Conservation (phyloP, 2,888 invertebrate genomes). For the Glyphotaelius pellucidus region DNA sequence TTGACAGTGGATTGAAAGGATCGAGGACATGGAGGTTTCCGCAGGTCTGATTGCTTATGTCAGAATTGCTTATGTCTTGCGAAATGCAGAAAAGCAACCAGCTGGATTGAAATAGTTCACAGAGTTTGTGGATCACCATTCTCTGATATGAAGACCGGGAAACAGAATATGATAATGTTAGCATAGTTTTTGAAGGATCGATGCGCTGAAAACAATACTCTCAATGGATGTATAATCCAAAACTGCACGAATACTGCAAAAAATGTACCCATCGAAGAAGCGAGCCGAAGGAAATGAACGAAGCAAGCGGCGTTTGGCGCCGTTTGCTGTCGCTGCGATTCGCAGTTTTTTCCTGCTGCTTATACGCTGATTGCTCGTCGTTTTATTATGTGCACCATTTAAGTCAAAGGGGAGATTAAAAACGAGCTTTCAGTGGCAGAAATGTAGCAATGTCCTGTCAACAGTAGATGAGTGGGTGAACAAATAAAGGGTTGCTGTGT, state of each 20-base stretch:
- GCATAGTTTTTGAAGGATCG: too few relatives aligned
- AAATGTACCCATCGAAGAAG: not conserved
- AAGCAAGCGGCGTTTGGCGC: too few relatives aligned
- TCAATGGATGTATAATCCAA: not conserved
- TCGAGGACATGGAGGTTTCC: not conserved
- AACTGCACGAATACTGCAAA: not conserved
- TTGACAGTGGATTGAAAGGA: accelerated
- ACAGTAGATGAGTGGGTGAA: not conserved
- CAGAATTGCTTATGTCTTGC: too few relatives aligned
- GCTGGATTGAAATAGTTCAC: not conserved
- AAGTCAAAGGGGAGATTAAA: not conserved
- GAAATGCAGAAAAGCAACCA: not conserved
- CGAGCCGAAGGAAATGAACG: too few relatives aligned
- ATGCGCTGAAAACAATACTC: too few relatives aligned
- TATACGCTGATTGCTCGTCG: too few relatives aligned
- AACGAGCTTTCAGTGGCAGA: not conserved
- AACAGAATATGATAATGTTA: not conserved
- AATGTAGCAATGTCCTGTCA: not conserved
- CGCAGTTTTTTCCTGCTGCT: too few relatives aligned
- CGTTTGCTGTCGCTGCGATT: too few relatives aligned
- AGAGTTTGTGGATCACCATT: not conserved
- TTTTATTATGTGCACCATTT: too few relatives aligned
- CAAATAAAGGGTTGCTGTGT: not conserved
- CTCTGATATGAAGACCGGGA: not conserved
- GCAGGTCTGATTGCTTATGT: not conserved